Base-by-base conservation (phyloP, 35 echinoderm and acorn worm species). In the Patiria miniata region DNA sequence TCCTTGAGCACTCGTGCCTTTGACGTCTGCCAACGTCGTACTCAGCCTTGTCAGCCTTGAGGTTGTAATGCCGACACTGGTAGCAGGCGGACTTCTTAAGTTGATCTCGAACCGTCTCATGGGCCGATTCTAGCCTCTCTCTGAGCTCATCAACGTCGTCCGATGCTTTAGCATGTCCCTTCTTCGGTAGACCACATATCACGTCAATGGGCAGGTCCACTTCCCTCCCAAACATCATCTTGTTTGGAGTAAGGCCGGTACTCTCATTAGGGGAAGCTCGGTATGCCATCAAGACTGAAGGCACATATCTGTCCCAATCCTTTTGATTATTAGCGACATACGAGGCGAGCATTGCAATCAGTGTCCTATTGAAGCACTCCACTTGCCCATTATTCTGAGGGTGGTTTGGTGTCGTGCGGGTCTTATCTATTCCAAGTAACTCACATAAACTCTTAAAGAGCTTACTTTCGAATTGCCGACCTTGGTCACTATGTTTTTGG, bases 401-500 rank as follows among this genome's bases (percentile, higher is more conserved):
- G n/a, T n/a, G n/a, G n/a, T n/a, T n/a, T 9, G 91, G 61, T 16
- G 77, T 83, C 4, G 88, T 91, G 40, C 84, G n/a, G 6, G 85
- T 87, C 50, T 95, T 91, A 8, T 85, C 54, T n/a, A 88, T 88
- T 0, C 54, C 79, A 1, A 95, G 61, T 2, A 89, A 59, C 30
- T 68, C 57, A 85, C 85, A 95, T 40, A 95, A 50, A 68, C 88
- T 79, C 39, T 61, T 22, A 36, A 95, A 88, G 10, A 95, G 38
- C 30, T 77, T 39, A 5, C 89, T 87, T 56, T 94, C 87, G 81
- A n/a, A n/a, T n/a, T n/a, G n/a, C n/a, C n/a, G n/a, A n/a, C n/a
- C n/a, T n/a, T n/a, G n/a, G n/a, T n/a, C 87, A 57, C 59, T 86
- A 18, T 83, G 79, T 23, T 88, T 52, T 55, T 81, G 17, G 3